phyloP scores from a whole-genome alignment of 2,888 invertebrate species.

The Aspidiotus destructor region DNA sequence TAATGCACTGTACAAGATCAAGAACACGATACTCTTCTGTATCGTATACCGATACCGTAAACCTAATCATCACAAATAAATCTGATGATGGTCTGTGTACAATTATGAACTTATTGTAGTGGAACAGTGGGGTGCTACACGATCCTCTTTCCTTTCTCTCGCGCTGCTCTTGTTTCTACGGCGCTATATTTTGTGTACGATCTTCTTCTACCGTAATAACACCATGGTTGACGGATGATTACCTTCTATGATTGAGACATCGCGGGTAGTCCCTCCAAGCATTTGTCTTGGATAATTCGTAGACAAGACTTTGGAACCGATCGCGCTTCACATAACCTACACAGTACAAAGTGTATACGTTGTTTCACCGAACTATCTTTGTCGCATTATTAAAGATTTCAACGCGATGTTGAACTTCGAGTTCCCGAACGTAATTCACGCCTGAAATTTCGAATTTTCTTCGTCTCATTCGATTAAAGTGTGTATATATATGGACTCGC shows the following conservation, averaged over 20 bases:
- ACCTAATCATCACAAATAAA: conserved; percentile 11
- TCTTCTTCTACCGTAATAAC: neutral
- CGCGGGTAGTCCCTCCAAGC: conserved; percentile 30
- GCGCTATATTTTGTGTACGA: too few species aligned
- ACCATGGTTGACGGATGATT: conserved; percentile 33
- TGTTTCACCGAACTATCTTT: neutral
- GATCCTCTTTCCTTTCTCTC: neutral
- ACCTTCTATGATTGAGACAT: conserved; percentile 33
- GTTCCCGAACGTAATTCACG: conserved; percentile 11
- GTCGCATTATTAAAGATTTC: neutral
- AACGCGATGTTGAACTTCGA: conserved; percentile 6
- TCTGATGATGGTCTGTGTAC: conserved; percentile 27
- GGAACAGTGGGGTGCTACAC: conserved; percentile 12
- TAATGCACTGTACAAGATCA: neutral
- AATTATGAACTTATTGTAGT: conserved; percentile 29
- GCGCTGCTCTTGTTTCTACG: neutral
- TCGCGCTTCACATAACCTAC: neutral
- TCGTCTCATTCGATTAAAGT: neutral
- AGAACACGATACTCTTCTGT: conserved; percentile 23
- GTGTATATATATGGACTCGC: too few species aligned
- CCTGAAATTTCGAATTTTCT: neutral
- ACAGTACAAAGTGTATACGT: neutral
- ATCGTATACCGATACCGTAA: too few species aligned
- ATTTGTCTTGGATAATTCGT: conserved; percentile 28
- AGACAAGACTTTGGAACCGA: neutral